Evolutionary conservation across 2,797 vertebrate genomes (phyloP).

Genomic region (Smutsia gigantea): DNA sequence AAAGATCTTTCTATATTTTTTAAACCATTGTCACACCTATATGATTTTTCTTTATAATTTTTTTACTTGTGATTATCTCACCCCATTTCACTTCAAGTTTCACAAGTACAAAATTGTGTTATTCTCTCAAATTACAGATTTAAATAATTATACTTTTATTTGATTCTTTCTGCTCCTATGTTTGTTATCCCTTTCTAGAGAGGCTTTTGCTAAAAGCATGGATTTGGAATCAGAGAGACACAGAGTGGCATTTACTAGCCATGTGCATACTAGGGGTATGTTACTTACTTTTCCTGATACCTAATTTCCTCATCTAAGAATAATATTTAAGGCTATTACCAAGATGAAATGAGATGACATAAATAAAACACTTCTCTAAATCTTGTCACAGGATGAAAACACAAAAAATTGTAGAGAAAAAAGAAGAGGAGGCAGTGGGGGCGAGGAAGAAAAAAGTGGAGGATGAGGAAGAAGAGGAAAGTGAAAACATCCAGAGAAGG

Average conservation of each 20-base stretch:
- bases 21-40: neutral
- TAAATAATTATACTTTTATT: constrained; percentile 14
- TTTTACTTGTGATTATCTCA: neutral
- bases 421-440: neutral
- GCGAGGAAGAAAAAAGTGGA: neutral
- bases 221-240: neutral
- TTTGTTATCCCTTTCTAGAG: neutral
- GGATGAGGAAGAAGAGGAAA: neutral
- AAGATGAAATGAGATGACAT: neutral
- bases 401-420: neutral
- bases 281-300: neutral
- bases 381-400: neutral
- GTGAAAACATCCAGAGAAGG: neutral
- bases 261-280: neutral
- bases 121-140: neutral
- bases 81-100: neutral
- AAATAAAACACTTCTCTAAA: neutral
- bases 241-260: neutral
- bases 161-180: neutral
- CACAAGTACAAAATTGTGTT: neutral
- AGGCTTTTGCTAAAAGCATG: constrained; percentile 4
- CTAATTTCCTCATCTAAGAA: constrained; percentile 32
- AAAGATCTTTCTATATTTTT: constrained; percentile 28
- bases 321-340: neutral
- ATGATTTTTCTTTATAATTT: neutral